Evolutionary conservation across 2,888 invertebrate genomes (phyloP), one percentile per base, ranked within the genome.

Genomic region (Hirtodrosophila trivittata): DNA sequence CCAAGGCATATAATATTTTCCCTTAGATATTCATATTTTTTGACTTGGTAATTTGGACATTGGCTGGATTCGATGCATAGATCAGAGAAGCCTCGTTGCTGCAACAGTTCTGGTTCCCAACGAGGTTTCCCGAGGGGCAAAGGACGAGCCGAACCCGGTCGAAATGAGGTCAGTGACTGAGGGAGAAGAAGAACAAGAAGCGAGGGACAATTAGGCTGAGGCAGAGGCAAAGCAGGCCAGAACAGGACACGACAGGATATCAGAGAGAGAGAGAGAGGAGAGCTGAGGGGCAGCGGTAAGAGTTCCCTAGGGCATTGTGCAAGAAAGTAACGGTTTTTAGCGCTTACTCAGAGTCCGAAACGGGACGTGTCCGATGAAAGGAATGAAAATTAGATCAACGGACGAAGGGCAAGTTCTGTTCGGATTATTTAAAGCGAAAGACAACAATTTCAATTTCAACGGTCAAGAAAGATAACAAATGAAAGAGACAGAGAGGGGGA

Each of bases 91-190:
- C 2, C 5, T 21, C 18, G 2, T 2, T 2, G 18, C 18, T 5
- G 18, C 18, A 5, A 21, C 3, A 2, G 18, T 21, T 3, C 5
- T 21, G 5, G 5, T 21, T 21, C 18, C 18, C 18, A 21, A 21
- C 2, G 18, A 2, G 3, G 5, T 5, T 21, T 21, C 5, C 10
- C 10, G 14, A 25, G 46, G 46, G 37, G 4, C 49, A 57, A 30
- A 21, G 13, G 26, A 28, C 10, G 32, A 51, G 38, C 33, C 56
- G 45, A 60, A 38, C 45, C 38, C 82, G 66, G 81, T 80, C 58
- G 75, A 84, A 80, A 86, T 64, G 75, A 80, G 80, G 87, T 86
- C 80, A 86, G 70, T 77, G 80, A 80, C 78, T 83, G 83, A 46
- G 59, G 26, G 35, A 55, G 38, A 33, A 43, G 21, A 52, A 21